These are phyloP conservation scores for Zaprionus capensis DNA, from an alignment of 1,140 invertebrate species.

Conservation along the genomic window DNA sequence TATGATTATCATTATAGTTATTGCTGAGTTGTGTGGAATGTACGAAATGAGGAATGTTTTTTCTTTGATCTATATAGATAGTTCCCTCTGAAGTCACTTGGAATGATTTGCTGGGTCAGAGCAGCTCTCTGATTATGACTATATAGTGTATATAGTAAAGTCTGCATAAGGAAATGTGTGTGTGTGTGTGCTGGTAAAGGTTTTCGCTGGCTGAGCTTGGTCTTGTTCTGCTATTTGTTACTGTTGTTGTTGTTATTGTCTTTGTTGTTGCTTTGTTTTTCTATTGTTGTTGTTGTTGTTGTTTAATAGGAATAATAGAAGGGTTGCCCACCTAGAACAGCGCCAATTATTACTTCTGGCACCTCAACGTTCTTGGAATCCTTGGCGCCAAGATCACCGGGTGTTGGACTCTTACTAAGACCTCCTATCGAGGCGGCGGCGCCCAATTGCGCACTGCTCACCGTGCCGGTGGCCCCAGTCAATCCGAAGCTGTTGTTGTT, in stretches of 20 bases:
- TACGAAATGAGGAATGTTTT: constrained; percentile 7
- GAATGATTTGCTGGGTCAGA: constrained; percentile 16
- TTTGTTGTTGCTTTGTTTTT: constrained; percentile 49
- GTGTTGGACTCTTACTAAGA: constrained; percentile 93
- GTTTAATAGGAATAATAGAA: constrained; percentile 83
- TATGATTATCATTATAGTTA: constrained; percentile 7
- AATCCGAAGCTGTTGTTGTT: constrained; percentile 91
- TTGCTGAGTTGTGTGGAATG: constrained; percentile 20
- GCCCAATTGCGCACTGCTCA: constrained; percentile 89
- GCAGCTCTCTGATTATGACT: constrained; percentile 10
- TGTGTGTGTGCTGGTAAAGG: neutral
- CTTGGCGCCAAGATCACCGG: constrained; percentile 90
- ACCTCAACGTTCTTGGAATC: constrained; percentile 96
- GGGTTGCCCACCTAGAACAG: constrained; percentile 92
- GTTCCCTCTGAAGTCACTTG: constrained; percentile 25
- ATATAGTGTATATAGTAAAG: neutral
- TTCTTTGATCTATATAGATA: neutral
- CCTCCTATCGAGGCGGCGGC: constrained; percentile 91
- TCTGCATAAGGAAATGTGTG: neutral
- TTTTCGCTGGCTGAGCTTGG: constrained; percentile 4
- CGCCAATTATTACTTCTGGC: constrained; percentile 97
- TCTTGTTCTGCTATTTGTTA: constrained; percentile 14
- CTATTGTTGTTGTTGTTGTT: constrained; percentile 37
- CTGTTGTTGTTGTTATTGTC: constrained; percentile 29
- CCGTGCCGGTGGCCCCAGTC: constrained; percentile 88